A percentile compares a stretch with the other conserved stretches of the same genome.
phyloP scores from a whole-genome alignment of 1,140 invertebrate species.

The Drosophila tristis region DNA sequence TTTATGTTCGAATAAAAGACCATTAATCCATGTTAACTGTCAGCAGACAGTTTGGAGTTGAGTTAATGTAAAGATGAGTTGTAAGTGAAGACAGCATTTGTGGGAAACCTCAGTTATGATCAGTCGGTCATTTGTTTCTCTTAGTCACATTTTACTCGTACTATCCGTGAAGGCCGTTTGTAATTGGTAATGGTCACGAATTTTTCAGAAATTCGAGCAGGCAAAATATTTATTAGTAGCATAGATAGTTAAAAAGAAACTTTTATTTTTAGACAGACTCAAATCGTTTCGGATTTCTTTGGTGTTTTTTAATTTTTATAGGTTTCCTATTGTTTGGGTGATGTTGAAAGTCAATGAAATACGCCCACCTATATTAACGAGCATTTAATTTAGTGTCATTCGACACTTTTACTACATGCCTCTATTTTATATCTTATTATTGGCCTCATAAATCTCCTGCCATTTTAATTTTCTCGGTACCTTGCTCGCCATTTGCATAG shows the following conservation, averaged over 20 bases:
- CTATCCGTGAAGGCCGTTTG: constrained; percentile 30
- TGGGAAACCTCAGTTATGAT: too few species aligned
- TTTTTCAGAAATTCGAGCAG: not conserved
- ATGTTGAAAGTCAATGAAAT: constrained; percentile 26
- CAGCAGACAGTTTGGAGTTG: constrained; percentile 28
- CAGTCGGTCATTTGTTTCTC: too few species aligned
- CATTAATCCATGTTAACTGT: constrained; percentile 48
- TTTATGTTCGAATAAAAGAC: constrained; percentile 28
- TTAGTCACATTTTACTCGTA: not conserved
- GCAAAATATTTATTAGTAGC: too few species aligned
- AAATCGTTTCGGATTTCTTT: too few species aligned
- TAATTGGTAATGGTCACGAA: constrained; percentile 26
- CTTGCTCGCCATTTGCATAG: constrained; percentile 59
- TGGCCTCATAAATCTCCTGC: constrained; percentile 57
- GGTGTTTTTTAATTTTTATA: constrained; percentile 13
- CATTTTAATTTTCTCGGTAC: constrained; percentile 58
- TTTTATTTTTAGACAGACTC: too few species aligned
- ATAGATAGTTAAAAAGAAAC: too few species aligned
- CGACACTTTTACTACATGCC: constrained; percentile 50
- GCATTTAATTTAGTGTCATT: constrained; percentile 58
- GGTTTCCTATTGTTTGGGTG: constrained; percentile 7
- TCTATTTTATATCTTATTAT: constrained; percentile 43
- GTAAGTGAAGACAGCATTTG: not conserved
- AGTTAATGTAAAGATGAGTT: constrained; percentile 19
- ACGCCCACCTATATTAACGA: constrained; percentile 64